Evolutionary conservation across 2,797 vertebrate species (phyloP).

Genomic region (Semotilus atromaculatus): DNA sequence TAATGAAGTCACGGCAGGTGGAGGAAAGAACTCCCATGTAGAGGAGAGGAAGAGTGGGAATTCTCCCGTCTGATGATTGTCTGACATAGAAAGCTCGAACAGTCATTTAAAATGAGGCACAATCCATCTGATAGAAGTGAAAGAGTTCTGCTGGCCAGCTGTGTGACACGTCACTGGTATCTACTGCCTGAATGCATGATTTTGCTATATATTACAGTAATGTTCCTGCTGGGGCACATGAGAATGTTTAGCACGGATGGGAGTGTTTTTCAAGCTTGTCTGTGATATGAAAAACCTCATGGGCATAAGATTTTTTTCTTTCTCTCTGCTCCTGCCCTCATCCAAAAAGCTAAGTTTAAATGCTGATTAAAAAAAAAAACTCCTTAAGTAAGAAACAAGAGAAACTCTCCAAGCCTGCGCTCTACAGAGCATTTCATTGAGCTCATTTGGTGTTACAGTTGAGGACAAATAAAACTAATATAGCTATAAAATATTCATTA

Average conservation of each 20-base stretch:
- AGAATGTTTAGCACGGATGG: conserved; percentile 15
- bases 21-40: conserved; percentile 24
- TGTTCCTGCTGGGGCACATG: conserved; percentile 13
- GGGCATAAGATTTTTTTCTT: not conserved
- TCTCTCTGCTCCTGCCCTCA: not conserved
- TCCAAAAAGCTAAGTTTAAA: not conserved
- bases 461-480: conserved; percentile 1
- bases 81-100: conserved; percentile 4
- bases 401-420: not conserved
- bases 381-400: not conserved
- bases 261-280: conserved; percentile 32
- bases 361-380: conserved; percentile 14
- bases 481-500: not conserved
- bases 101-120: conserved; percentile 4
- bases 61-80: not conserved
- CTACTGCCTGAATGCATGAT: conserved; percentile 30
- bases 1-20: conserved; percentile 39
- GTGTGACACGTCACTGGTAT: conserved; percentile 1
- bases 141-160: conserved; percentile 25
- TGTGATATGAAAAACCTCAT: conserved; percentile 37
- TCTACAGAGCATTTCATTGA: conserved; percentile 36
- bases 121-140: not conserved
- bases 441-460: not conserved
- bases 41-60: not conserved
- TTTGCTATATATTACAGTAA: conserved; percentile 12